A percentile compares a stretch with the other conserved stretches of the same genome.
phyloP scores from a whole-genome alignment of 2,113 vertebrate genomes.

The Bos javanicus region DNA sequence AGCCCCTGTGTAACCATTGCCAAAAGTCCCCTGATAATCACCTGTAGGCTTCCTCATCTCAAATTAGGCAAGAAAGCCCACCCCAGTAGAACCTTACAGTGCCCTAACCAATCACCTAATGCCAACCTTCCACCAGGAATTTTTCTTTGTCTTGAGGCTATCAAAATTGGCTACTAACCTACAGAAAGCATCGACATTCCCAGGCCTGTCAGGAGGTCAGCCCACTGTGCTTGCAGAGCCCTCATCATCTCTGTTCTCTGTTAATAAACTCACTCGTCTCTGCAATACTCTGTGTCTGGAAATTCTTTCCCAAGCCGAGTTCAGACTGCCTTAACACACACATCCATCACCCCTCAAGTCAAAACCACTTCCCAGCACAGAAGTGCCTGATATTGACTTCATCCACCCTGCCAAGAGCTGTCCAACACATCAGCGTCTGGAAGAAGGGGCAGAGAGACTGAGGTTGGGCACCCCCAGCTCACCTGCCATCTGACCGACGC shows the following conservation, averaged over 20 bases:
- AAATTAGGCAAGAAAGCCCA: background rate
- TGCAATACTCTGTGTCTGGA: background rate
- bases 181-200: background rate
- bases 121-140: background rate
- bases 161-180: background rate
- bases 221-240: background rate
- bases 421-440: accelerated
- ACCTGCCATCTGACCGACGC: accelerated
- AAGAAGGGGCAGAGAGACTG: background rate
- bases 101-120: background rate
- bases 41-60: background rate
- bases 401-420: accelerated
- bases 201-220: background rate
- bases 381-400: background rate
- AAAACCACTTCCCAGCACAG: background rate
- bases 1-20: background rate
- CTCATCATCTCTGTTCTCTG: background rate
- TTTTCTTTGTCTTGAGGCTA: background rate
- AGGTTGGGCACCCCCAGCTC: accelerated
- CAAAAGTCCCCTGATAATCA: background rate
- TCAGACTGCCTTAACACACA: background rate
- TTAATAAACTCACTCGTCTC: background rate
- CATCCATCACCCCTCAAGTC: background rate
- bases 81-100: background rate
- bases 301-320: background rate